These are phyloP conservation scores for Cyprinodon diabolis DNA, from an alignment of 2,797 vertebrate genomes.

Conservation along the genomic window DNA sequence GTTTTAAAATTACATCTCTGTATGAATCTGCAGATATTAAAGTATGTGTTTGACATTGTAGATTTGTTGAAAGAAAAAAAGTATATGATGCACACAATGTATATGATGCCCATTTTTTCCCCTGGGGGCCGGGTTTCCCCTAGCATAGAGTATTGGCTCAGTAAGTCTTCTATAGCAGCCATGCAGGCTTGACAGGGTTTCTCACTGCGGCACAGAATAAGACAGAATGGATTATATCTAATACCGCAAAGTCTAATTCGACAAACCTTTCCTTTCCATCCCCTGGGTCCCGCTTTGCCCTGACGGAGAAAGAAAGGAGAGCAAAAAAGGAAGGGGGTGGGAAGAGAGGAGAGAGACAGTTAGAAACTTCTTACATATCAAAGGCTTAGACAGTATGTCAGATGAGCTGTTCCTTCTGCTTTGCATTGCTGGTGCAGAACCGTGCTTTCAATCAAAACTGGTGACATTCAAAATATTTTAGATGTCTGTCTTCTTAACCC, in stretches of 20 bases:
- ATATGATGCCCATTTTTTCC: slow-evolving; percentile 59
- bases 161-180: slow-evolving; percentile 55
- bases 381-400: slow-evolving; percentile 48
- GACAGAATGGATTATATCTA: slow-evolving; percentile 58
- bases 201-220: slow-evolving; percentile 62
- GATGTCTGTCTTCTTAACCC: not conserved
- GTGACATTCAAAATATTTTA: slow-evolving; percentile 41
- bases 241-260: slow-evolving; percentile 66
- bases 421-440: slow-evolving; percentile 41
- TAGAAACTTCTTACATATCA: slow-evolving; percentile 5
- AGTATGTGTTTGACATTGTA: slow-evolving; percentile 58
- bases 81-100: slow-evolving; percentile 47
- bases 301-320: slow-evolving; percentile 66
- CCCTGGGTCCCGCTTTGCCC: slow-evolving; percentile 81
- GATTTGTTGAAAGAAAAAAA: slow-evolving; percentile 13
- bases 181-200: slow-evolving; percentile 62
- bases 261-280: slow-evolving; percentile 86
- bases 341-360: slow-evolving; percentile 34
- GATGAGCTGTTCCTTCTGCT: slow-evolving; percentile 34
- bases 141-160: slow-evolving; percentile 53
- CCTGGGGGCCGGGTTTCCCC: slow-evolving; percentile 16
- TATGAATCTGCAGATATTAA: slow-evolving; percentile 54
- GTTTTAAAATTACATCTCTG: not conserved
- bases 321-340: slow-evolving; percentile 23
- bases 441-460: slow-evolving; percentile 24